Evolutionary conservation across 2,888 invertebrate species (phyloP), one percentile per base, ranked within the genome.

Genomic region (Scelioninae gen. 1): DNA sequence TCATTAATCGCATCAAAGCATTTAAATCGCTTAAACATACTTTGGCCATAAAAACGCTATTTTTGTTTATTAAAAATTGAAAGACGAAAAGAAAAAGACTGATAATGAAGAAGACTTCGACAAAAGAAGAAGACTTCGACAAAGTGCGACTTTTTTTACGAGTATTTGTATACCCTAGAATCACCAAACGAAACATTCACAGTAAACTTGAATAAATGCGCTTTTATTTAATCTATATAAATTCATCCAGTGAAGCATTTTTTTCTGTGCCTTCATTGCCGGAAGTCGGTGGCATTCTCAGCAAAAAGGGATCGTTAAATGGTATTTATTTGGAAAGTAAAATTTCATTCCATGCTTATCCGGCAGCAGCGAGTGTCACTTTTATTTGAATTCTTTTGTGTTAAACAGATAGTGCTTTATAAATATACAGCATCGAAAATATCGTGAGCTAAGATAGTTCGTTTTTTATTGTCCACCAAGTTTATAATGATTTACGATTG

Each of bases 291-390:
- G 38, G 65, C 65, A 16, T 65, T 74, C 47, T 40, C 34, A 45
- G 11, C 11, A 60, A 62, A 74, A 74, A 62, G 45, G 58, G 40
- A 47, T 65, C 56, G 65, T 65, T 65, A 65, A 74, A 74, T 71
- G 65, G 65, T 43, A 29, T 62, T 72, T 65, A 56, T 74, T 65
- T 74, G 74, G 53, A 56, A 62, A 74, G 47, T 53, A 65, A 65
- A 74, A 49, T 60, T 49, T 40, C 45, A 71, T 71, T 58, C 71
- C 58, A 16, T 8, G 45, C n/a, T 51, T 45, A 56, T 65, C 56
- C 51, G 38, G 23, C 40, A 38, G 47, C 65, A 65, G 43, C 11
- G 31, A 53, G 56, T 56, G 34, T 56, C 63, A 74, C 55, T 55
- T 55, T 74, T 56, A 65, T 65, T 74, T 56, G 32, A 56, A 74